These are phyloP conservation scores for Macrosiphum euphorbiae DNA, from an alignment of 2,888 invertebrate genomes.

Conservation along the genomic window DNA sequence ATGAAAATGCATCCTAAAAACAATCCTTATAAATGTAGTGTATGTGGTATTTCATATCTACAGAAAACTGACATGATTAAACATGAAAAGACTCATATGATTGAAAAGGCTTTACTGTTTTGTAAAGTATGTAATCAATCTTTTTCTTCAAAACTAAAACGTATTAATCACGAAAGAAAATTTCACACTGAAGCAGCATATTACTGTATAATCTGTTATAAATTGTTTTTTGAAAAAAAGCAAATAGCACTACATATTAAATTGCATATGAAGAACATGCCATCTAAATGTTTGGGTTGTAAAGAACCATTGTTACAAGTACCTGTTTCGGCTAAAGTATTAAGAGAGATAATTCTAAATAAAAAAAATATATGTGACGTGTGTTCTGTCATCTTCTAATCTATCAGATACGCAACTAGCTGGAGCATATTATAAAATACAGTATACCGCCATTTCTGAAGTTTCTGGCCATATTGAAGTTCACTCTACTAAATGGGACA, in stretches of 20 bases:
- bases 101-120: neutral
- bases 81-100: neutral
- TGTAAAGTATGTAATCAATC: neutral
- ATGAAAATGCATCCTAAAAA: neutral
- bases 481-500: neutral
- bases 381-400: neutral
- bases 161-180: neutral
- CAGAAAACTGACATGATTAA: neutral
- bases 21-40: neutral
- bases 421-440: neutral
- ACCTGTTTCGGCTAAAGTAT: neutral
- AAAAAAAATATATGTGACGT: neutral
- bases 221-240: neutral
- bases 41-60: neutral
- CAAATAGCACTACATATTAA: neutral
- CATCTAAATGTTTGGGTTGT: neutral
- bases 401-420: neutral
- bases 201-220: neutral
- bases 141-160: neutral
- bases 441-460: neutral
- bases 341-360: neutral
- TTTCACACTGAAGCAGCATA: neutral
- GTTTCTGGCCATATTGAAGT: neutral
- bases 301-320: neutral
- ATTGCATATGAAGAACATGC: neutral